Conservation (phyloP, 2,113 vertebrate species). For the Anoplopoma fimbria region DNA sequence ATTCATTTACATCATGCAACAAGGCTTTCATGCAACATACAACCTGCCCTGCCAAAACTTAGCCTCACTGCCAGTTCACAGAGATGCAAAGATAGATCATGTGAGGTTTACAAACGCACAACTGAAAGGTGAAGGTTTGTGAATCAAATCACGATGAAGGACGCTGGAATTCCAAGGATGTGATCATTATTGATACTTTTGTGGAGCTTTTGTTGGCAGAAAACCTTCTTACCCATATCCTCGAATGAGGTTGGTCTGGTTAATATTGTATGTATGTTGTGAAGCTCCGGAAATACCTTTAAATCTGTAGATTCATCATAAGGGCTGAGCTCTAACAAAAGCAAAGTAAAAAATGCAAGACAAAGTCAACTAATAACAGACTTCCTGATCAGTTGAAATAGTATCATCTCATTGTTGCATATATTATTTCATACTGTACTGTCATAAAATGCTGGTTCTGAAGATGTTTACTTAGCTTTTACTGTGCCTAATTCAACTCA, state of each 20-base stretch:
- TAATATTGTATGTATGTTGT: slow-evolving; percentile 16
- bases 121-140: too few relatives aligned
- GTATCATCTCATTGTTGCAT: neutral
- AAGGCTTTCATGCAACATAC: too few relatives aligned
- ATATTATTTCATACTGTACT: neutral
- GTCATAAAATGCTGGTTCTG: neutral
- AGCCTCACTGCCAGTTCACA: too few relatives aligned
- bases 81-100: too few relatives aligned
- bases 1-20: too few relatives aligned
- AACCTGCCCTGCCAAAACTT: too few relatives aligned
- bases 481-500: neutral
- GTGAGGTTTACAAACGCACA: too few relatives aligned
- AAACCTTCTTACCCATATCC: slow-evolving; percentile 5
- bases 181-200: slow-evolving; percentile 24
- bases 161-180: too few relatives aligned
- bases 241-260: slow-evolving; percentile 33
- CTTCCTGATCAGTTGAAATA: neutral
- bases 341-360: neutral
- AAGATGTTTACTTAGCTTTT: neutral
- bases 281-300: slow-evolving; percentile 37
- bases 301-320: slow-evolving; percentile 18
- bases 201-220: neutral
- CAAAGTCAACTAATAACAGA: slow-evolving; percentile 2
- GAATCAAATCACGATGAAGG: too few relatives aligned
- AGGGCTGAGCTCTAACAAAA: neutral